A percentile compares a stretch with the other conserved stretches of the same genome.
These are phyloP conservation scores for Poeciliopsis infans DNA, from an alignment of 2,797 vertebrate species.

Conservation along the genomic window DNA sequence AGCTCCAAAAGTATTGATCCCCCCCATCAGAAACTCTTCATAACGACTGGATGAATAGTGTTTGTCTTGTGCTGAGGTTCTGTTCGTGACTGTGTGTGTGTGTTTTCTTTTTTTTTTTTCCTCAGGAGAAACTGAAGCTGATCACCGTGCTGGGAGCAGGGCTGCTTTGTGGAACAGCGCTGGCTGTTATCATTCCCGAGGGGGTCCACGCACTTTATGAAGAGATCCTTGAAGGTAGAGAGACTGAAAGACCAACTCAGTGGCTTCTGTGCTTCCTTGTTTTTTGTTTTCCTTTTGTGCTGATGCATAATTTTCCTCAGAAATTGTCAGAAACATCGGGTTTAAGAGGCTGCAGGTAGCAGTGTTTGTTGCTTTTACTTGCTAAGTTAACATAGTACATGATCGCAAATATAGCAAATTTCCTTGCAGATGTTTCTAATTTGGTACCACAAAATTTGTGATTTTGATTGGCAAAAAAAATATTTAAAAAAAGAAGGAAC, in stretches of 20 bases:
- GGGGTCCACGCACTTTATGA: conserved; percentile 98
- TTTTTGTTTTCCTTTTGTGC: too few relatives aligned
- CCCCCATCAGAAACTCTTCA: background rate
- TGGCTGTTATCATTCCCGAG: conserved; percentile 97
- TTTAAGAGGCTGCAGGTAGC: too few relatives aligned
- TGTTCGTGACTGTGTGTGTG: background rate
- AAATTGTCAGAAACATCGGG: too few relatives aligned
- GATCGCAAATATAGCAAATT: too few relatives aligned
- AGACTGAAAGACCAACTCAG: background rate
- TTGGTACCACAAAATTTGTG: too few relatives aligned
- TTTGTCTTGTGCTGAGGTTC: background rate
- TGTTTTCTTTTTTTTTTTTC: background rate
- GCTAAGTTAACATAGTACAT: too few relatives aligned
- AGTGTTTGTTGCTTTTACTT: too few relatives aligned
- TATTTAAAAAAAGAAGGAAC: too few relatives aligned
- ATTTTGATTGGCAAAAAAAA: too few relatives aligned
- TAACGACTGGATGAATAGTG: background rate
- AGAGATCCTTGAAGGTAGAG: conserved; percentile 91
- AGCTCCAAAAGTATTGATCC: background rate
- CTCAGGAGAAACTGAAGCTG: conserved; percentile 93
- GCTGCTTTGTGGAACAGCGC: conserved; percentile 94
- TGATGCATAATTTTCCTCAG: too few relatives aligned
- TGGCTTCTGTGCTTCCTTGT: background rate
- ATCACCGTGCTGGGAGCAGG: conserved; percentile 97
- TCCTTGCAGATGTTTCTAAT: too few relatives aligned